These are phyloP conservation scores for Lepetodrilus schrolli DNA, from an alignment of 2,888 invertebrate genomes.

Conservation along the genomic window DNA sequence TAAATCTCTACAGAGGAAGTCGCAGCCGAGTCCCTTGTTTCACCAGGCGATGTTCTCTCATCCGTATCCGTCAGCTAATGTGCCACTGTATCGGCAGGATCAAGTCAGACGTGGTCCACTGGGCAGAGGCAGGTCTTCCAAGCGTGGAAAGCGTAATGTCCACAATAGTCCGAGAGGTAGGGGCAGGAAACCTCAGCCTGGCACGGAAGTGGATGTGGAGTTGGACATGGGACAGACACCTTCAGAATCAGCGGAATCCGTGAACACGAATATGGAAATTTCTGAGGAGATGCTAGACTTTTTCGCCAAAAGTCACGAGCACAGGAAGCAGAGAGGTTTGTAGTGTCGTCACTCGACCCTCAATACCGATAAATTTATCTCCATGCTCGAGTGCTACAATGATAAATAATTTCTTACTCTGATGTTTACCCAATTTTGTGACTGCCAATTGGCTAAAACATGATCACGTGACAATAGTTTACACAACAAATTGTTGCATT, in stretches of 20 bases:
- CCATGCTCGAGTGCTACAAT: too few relatives aligned
- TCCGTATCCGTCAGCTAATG: not conserved
- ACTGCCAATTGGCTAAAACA: too few relatives aligned
- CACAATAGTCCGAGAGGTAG: too few relatives aligned
- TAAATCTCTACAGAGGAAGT: conserved; percentile 29
- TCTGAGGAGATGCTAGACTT: conserved; percentile 82
- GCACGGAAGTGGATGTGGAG: not conserved
- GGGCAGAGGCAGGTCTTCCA: not conserved
- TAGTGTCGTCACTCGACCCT: too few relatives aligned
- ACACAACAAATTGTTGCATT: too few relatives aligned
- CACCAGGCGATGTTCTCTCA: not conserved
- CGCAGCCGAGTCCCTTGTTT: not conserved
- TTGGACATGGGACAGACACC: conserved; percentile 8
- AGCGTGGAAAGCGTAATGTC: too few relatives aligned
- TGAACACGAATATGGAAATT: conserved; percentile 78
- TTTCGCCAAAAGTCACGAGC: conserved; percentile 80
- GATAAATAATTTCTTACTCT: too few relatives aligned
- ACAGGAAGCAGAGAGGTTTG: conserved; percentile 76
- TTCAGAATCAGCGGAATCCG: conserved; percentile 42
- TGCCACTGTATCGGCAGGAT: conserved; percentile 1
- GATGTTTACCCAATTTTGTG: too few relatives aligned
- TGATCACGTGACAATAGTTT: too few relatives aligned
- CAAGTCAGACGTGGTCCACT: not conserved
- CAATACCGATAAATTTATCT: too few relatives aligned
- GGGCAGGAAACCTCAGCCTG: not conserved